These are phyloP conservation scores for Hiodon alosoides DNA, from an alignment of 2,113 vertebrate species.

Conservation along the genomic window DNA sequence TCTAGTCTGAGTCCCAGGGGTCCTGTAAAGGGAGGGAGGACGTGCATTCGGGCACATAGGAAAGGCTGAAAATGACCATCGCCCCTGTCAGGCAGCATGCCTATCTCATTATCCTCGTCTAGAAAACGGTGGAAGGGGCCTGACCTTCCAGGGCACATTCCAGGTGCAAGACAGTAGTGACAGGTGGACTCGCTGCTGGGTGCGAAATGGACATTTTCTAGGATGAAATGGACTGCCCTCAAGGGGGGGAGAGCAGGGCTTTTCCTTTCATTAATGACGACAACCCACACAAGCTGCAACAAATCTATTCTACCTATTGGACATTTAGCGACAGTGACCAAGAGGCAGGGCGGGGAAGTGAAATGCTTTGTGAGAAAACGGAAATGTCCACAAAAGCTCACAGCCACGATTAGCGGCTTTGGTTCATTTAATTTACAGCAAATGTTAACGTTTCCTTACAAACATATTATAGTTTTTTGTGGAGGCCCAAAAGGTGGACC, in stretches of 20 bases:
- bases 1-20: no score
- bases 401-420: no score
- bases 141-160: constrained; percentile 12
- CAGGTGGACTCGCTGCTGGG: background rate
- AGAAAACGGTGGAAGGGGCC: background rate
- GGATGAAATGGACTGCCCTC: background rate
- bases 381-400: no score
- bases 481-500: no score
- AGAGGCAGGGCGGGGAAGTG: no score
- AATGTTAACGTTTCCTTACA: no score
- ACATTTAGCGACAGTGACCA: background rate
- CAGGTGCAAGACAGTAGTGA: background rate
- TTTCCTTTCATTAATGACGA: no score
- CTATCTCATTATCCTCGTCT: background rate
- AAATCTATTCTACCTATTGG: background rate
- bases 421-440: no score
- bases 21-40: no score
- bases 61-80: background rate
- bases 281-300: background rate
- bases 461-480: no score
- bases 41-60: background rate
- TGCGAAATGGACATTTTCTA: background rate
- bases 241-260: background rate
- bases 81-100: background rate
- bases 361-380: no score